Conservation (phyloP, 1,140 invertebrate genomes). For the Diploscapter pachys region DNA sequence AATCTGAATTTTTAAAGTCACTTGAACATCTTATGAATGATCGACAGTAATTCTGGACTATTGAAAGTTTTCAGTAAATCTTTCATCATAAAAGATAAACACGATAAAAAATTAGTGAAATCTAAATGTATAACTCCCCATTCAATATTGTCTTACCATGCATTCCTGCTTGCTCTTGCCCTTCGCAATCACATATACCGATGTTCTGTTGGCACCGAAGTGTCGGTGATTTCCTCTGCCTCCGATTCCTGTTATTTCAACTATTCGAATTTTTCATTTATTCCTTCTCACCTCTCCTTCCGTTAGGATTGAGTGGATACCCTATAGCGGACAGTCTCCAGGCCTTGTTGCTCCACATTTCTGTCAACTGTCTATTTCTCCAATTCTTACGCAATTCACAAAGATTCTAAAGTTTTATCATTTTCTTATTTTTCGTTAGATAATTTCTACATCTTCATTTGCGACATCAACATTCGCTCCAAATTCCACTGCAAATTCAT, state of each 20-base stretch:
- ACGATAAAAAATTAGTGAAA: conserved; percentile 35
- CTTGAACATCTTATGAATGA: conserved; percentile 9
- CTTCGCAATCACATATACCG: background rate
- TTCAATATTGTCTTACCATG: background rate
- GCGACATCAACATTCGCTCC: conserved; percentile 30
- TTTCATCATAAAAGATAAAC: conserved; percentile 26
- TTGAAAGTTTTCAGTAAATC: conserved; percentile 1
- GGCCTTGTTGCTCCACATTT: conserved; percentile 11
- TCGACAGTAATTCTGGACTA: conserved; percentile 3
- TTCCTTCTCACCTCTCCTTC: conserved; percentile 22
- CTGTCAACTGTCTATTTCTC: conserved; percentile 22
- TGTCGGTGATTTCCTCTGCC: no score
- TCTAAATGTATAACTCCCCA: background rate
- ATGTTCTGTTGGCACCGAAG: background rate
- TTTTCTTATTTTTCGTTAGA: background rate
- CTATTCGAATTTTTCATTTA: background rate
- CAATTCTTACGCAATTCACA: conserved; percentile 20
- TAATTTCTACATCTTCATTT: conserved; percentile 17
- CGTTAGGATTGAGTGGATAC: conserved; percentile 41
- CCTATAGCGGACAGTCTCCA: conserved; percentile 27
- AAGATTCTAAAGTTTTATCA: conserved; percentile 15
- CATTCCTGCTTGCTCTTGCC: background rate
- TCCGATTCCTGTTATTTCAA: background rate
- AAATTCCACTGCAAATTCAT: conserved; percentile 33
- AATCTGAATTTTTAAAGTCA: background rate